phyloP scores from a whole-genome alignment of 1,140 invertebrate genomes.

The Leptinotarsa defecta region DNA sequence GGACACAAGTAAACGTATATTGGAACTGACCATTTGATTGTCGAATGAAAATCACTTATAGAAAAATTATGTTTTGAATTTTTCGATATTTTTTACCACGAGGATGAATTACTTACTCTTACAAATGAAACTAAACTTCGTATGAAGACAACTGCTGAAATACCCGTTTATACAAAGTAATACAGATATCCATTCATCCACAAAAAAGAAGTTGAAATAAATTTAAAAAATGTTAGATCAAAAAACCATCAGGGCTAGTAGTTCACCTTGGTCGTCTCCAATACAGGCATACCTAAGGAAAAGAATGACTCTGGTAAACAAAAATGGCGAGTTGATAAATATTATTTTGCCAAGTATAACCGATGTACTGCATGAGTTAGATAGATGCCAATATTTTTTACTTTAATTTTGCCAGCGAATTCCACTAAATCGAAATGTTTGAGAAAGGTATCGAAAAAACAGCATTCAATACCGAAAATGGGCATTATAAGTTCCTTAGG shows the following conservation, averaged over 20 bases:
- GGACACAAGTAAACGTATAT: background rate
- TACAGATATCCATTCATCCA: background rate
- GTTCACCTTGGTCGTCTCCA: background rate
- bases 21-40: background rate
- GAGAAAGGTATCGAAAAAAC: background rate
- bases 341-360: too few relatives aligned
- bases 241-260: background rate
- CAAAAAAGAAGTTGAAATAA: background rate
- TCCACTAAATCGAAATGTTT: constrained; percentile 4
- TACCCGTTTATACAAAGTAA: background rate
- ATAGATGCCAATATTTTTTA: background rate
- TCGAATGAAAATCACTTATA: background rate
- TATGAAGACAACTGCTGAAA: background rate
- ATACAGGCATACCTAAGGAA: background rate
- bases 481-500: background rate
- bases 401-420: background rate
- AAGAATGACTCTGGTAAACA: background rate
- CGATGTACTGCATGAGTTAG: background rate
- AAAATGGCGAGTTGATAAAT: background rate
- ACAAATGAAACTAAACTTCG: background rate
- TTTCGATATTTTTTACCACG: background rate
- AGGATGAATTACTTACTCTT: background rate
- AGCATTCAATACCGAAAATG: constrained; percentile 4
- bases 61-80: background rate
- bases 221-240: background rate